phyloP scores from a whole-genome alignment of 2,797 vertebrate species.

The Poeciliopsis infans region DNA sequence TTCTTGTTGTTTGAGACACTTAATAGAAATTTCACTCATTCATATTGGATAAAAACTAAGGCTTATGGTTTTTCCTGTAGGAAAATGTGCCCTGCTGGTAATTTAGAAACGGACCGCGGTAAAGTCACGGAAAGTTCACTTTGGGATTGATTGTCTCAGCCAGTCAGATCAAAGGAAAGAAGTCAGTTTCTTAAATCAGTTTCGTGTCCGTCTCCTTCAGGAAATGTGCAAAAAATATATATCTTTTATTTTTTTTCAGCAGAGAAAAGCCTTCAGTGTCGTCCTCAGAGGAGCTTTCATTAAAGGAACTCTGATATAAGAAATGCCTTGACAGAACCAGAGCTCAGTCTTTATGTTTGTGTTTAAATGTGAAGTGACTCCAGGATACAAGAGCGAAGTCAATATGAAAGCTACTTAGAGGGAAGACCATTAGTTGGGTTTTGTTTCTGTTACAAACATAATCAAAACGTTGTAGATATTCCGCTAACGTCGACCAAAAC shows the following conservation, averaged over 20 bases:
- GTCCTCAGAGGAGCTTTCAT: neutral
- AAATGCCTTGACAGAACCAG: neutral
- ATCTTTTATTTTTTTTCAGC: neutral
- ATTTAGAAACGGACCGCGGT: neutral
- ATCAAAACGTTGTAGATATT: too few species aligned
- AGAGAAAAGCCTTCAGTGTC: neutral
- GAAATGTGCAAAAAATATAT: neutral
- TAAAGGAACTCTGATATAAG: neutral
- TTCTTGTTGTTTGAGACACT: neutral
- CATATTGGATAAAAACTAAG: neutral
- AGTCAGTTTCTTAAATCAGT: neutral
- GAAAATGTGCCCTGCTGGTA: neutral
- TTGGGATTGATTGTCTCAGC: neutral
- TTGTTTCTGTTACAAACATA: neutral
- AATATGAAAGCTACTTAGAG: neutral
- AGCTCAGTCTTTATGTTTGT: neutral
- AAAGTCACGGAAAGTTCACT: neutral
- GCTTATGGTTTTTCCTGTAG: neutral
- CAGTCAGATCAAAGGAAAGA: neutral
- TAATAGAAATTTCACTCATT: neutral
- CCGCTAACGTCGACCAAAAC: too few species aligned
- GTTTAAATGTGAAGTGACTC: neutral
- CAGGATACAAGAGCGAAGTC: neutral
- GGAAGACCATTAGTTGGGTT: neutral
- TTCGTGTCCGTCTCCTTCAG: neutral